Conservation (phyloP, 2,797 vertebrate genomes). For the Lophotriccus pileatus region DNA sequence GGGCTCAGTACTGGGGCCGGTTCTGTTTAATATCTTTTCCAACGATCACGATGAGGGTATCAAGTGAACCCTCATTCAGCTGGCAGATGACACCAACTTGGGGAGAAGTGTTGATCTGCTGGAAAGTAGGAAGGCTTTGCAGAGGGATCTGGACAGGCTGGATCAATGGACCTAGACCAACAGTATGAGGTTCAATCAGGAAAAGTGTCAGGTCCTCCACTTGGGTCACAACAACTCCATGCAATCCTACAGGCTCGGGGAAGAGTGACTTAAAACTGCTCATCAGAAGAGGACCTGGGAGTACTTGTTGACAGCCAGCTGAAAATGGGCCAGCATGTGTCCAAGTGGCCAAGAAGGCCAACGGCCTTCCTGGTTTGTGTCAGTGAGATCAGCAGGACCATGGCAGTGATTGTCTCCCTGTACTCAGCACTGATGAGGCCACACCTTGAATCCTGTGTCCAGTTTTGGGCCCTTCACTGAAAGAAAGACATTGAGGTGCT, state of each 20-base stretch:
- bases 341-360: not conserved
- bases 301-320: not conserved
- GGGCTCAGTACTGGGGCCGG: not conserved
- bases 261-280: not conserved
- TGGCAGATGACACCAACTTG: not conserved
- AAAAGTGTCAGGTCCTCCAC: not conserved
- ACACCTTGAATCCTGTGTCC: not conserved
- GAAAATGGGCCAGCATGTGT: not conserved
- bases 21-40: not conserved
- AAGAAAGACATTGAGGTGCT: not conserved
- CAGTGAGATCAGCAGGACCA: not conserved
- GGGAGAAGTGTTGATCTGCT: not conserved
- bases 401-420: not conserved
- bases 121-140: not conserved
- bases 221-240: not conserved
- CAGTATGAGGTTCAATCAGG: not conserved
- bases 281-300: not conserved
- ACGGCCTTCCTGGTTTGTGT: not conserved
- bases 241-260: not conserved
- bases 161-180: not conserved
- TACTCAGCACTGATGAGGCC: not conserved
- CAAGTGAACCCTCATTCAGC: not conserved
- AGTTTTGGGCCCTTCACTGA: not conserved
- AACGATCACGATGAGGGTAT: not conserved
- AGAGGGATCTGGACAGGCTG: not conserved